These are phyloP conservation scores for Chalcis sispes DNA, from an alignment of 2,888 invertebrate genomes.

Conservation along the genomic window DNA sequence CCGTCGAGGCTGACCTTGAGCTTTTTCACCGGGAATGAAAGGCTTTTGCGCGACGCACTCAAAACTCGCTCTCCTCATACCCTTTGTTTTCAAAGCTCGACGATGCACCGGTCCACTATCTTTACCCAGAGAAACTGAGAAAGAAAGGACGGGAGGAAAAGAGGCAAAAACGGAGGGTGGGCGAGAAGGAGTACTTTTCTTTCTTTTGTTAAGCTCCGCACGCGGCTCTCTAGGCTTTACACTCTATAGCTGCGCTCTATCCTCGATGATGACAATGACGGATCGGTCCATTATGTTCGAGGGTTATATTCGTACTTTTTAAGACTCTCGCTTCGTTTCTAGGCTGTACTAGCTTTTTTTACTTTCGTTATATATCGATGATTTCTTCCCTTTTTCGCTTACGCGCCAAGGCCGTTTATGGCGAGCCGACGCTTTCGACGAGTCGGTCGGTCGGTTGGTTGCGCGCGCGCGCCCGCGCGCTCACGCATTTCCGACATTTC, in stretches of 20 bases:
- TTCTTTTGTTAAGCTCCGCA: constrained; percentile 1
- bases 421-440: neutral
- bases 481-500: too few species aligned
- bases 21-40: constrained; percentile 59
- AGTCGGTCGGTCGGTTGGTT: constrained; percentile 14
- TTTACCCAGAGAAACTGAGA: neutral
- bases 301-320: constrained; percentile 32
- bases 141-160: too few species aligned
- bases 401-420: neutral
- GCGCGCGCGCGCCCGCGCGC: too few species aligned
- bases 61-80: neutral
- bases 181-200: too few species aligned
- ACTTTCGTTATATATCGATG: neutral
- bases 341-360: neutral
- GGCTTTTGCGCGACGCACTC: constrained; percentile 8
- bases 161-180: too few species aligned
- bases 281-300: constrained; percentile 59
- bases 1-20: constrained; percentile 66
- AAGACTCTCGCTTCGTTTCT: constrained; percentile 1
- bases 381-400: neutral
- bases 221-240: constrained; percentile 19
- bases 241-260: constrained; percentile 25
- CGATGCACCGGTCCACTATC: constrained; percentile 7
- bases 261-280: constrained; percentile 59
- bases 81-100: constrained; percentile 20